A percentile compares a stretch with the other conserved stretches of the same genome.
These are phyloP conservation scores for Microplitis deprimator DNA, from an alignment of 2,888 invertebrate species.

Conservation along the genomic window DNA sequence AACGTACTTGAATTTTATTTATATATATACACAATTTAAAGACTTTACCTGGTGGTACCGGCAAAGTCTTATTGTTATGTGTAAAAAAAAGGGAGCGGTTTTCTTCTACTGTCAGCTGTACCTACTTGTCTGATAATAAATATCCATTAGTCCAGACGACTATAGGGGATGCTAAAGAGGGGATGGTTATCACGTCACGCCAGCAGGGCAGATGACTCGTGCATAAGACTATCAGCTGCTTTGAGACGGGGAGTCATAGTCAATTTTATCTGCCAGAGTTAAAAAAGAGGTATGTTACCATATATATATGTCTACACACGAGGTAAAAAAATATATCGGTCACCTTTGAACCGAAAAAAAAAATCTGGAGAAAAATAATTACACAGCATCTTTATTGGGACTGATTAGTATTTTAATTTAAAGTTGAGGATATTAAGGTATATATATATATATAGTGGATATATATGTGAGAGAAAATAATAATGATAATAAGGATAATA, in stretches of 20 bases:
- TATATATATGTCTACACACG: background rate
- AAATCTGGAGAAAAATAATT: background rate
- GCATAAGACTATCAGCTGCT: conserved; percentile 65
- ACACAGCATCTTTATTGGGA: background rate
- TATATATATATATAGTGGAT: background rate
- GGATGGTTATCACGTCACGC: conserved; percentile 70
- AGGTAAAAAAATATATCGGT: background rate
- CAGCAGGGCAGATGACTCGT: conserved; percentile 65
- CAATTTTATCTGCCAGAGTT: conserved; percentile 19
- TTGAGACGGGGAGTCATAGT: conserved; percentile 41
- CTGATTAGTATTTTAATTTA: background rate
- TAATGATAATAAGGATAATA: too few species aligned
- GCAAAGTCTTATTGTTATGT: conserved; percentile 13
- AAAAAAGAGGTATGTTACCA: background rate
- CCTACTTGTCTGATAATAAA: conserved; percentile 67
- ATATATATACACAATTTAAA: background rate
- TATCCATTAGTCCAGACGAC: conserved; percentile 64
- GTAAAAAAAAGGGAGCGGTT: conserved; percentile 29
- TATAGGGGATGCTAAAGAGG: conserved; percentile 51
- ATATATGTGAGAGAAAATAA: background rate
- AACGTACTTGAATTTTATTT: background rate
- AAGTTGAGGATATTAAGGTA: background rate
- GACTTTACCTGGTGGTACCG: background rate
- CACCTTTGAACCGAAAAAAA: background rate
- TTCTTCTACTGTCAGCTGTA: conserved; percentile 56